Evolutionary conservation across 2,888 invertebrate genomes (phyloP), one percentile per base, ranked within the genome.

Genomic region (Drosophila prostipennis): DNA sequence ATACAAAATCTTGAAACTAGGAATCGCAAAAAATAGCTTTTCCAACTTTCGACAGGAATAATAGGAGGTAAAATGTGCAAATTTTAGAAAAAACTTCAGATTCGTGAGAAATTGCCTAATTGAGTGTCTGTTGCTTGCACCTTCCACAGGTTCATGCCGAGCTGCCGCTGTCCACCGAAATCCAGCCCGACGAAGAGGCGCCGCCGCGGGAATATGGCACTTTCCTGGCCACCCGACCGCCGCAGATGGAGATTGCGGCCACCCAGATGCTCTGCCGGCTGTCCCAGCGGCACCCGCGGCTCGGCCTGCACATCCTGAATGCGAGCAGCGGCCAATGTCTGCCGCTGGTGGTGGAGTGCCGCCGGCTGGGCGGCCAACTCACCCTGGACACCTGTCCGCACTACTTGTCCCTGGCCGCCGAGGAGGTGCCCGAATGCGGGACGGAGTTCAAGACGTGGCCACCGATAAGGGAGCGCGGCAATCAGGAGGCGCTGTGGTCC

Each of bases 321-420:
- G 92, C 96, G 8, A 95, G 96, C 48, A 92, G 95, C 1, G 93
- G 94, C 0, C 93, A 93, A 8, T 94, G 94, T 1, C 90, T 96
- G 26, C 93, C 94, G 0, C 76, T 94, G n/a, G 91, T 96, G 51
- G 91, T 92, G 39, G 89, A 93, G 52, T 93, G 84, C 49, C 86
- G 81, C 1, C 40, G 39, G 11, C 93, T 93, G 84, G 93, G 94
- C 5, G 93, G 92, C 7, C 93, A 93, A 0, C 91, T 96, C 64
- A 95, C 95, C 0, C 95, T 94, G 0, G 96, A 96, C 90, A 96
- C 96, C 1, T 96, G 96, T 87, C 94, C 95, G 77, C 96, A 96
- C 89, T 96, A 96, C 89, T 91, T 96, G 29, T 93, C 93, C 0
- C 91, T 96, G 34, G 92, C 93, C 45, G 93, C 95, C 0, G 95